Evolutionary conservation across 2,113 vertebrate genomes (phyloP).

Genomic region (Irena cyanogastra): DNA sequence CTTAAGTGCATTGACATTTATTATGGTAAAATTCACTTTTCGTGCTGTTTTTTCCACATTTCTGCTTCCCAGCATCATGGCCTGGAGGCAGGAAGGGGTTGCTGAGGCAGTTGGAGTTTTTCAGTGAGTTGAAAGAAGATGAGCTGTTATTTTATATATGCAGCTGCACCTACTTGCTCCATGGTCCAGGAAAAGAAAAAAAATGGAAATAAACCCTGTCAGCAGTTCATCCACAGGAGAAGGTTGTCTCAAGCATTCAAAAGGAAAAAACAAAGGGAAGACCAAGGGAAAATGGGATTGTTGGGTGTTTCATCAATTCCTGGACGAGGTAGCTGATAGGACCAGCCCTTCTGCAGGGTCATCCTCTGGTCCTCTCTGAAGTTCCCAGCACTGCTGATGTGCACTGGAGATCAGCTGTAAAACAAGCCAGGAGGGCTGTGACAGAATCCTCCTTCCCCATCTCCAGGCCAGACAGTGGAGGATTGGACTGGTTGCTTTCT

Average conservation of each 20-base stretch:
- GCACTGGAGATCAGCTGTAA: neutral
- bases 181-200: neutral
- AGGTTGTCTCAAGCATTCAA: neutral
- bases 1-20: neutral
- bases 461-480: neutral
- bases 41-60: neutral
- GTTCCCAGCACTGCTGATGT: neutral
- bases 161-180: neutral
- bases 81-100: neutral
- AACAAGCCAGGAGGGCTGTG: neutral
- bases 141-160: neutral
- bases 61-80: neutral
- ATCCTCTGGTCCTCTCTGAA: neutral
- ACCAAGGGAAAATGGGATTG: neutral
- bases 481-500: neutral
- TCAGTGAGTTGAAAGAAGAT: neutral
- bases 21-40: neutral
- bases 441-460: neutral
- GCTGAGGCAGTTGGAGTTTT: neutral
- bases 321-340: neutral
- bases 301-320: neutral
- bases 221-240: neutral
- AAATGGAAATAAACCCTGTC: neutral
- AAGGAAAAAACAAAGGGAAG: neutral
- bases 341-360: neutral